A percentile compares a stretch with the other conserved stretches of the same genome.
phyloP scores from a whole-genome alignment of 2,888 invertebrate genomes.

The Podotricha telesiphe region DNA sequence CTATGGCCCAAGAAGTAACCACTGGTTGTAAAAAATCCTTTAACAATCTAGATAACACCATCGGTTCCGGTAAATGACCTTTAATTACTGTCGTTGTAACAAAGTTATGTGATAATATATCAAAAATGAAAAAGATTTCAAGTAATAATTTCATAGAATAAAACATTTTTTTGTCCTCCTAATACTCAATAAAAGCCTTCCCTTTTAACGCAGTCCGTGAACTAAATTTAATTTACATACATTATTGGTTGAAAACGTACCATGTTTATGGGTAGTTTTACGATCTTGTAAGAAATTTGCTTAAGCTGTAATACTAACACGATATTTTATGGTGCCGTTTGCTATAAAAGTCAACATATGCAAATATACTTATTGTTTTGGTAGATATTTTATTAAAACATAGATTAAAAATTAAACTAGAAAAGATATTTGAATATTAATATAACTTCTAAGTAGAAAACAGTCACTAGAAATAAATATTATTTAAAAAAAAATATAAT shows the following conservation, averaged over 20 bases:
- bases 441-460: too few relatives aligned
- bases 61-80: slow-evolving; percentile 45
- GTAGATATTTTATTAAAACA: too few relatives aligned
- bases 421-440: too few relatives aligned
- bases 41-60: slow-evolving; percentile 50
- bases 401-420: too few relatives aligned
- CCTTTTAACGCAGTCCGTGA: background rate
- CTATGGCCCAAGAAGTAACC: slow-evolving; percentile 39
- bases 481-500: too few relatives aligned
- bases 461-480: too few relatives aligned
- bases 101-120: background rate
- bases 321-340: background rate
- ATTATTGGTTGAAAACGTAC: background rate
- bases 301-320: background rate
- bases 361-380: too few relatives aligned
- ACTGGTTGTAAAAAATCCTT: slow-evolving; percentile 53
- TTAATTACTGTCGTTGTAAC: slow-evolving; percentile 24
- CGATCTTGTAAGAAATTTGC: background rate
- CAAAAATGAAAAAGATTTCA: slow-evolving; percentile 5
- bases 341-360: too few relatives aligned
- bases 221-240: background rate
- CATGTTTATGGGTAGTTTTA: slow-evolving; percentile 2
- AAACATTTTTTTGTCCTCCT: background rate
- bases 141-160: background rate
- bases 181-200: background rate